Conservation (phyloP, 2,888 invertebrate species). For the Saturnia japonica region DNA sequence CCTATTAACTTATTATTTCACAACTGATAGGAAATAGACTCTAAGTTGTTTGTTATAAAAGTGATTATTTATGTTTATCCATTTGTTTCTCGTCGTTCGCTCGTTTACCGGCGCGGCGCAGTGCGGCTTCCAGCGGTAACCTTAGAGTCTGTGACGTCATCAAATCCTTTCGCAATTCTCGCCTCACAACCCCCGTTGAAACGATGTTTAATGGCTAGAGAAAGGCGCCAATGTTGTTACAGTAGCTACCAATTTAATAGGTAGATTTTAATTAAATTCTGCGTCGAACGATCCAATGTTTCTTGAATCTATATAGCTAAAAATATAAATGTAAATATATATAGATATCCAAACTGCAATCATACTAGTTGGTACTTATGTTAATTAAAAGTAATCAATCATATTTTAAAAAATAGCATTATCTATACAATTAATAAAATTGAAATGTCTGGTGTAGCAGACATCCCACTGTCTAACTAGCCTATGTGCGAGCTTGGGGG, state of each 20-base stretch:
- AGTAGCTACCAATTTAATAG: background rate
- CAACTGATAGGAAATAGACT: background rate
- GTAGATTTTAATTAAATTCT: background rate
- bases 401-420: too few relatives aligned
- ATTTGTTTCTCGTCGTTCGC: background rate
- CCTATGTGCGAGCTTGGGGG: too few relatives aligned
- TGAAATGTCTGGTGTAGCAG: too few relatives aligned
- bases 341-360: too few relatives aligned
- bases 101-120: background rate
- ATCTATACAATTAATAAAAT: too few relatives aligned
- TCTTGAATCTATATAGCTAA: background rate
- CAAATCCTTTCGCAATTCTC: background rate
- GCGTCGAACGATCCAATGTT: background rate
- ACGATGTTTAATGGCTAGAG: background rate
- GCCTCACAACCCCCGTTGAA: background rate
- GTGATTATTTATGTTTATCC: background rate
- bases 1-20: conserved; percentile 3
- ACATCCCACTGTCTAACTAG: too few relatives aligned
- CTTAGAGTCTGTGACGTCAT: background rate
- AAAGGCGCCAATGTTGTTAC: background rate
- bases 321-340: too few relatives aligned
- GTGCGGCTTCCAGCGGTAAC: background rate
- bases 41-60: background rate
- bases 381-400: too few relatives aligned
- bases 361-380: too few relatives aligned